Base-by-base conservation (phyloP, 2,888 invertebrate species). In the Himalopsyche kuldschensis region DNA sequence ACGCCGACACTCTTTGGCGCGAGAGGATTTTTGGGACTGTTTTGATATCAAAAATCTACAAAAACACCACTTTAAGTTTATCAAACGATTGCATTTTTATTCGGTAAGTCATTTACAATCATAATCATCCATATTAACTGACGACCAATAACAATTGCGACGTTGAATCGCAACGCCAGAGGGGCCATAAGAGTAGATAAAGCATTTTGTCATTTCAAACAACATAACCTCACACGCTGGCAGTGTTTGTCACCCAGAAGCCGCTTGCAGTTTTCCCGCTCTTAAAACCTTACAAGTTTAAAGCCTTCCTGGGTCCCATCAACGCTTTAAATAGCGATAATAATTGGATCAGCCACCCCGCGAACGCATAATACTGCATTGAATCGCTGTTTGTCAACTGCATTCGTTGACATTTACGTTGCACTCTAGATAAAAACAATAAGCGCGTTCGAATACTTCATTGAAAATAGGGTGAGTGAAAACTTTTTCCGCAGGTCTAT, bases 1-100 rank as follows among this genome's bases (percentile, higher is more conserved):
- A 81, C 81, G 83, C 83, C 83, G 83, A 81, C 83, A 76, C 77
- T 83, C 83, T 83, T 82, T 83, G 83, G 83, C 83, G 83, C 83
- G 83, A 83, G 83, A 78, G 80, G 80, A 69, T 30, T 47, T 83
- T 81, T 83, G 75, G 55, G 55, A 78, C 41, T 80, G 78, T 81
- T 78, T 78, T 78, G 63, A 47, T 81, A 46, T 35, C 78, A 81
- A 78, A 48, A 81, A n/a, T 63, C 75, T 24, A 47, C 78, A 81
- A 81, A 81, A 69, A 55, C 55, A 55, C 55, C 35, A 69, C 41
- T 75, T 48, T 30, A 32, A 78, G 41, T 81, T 75, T 20, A 24
- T 78, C 32, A 81, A 69, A 63, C 55, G 63, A 78, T 76, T 30
- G 48, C 32, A 17, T n/a, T 46, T 55, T 55, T 31, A 81, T 24